Evolutionary conservation across 2,797 vertebrate genomes (phyloP).

Genomic region (Tinamus major): DNA sequence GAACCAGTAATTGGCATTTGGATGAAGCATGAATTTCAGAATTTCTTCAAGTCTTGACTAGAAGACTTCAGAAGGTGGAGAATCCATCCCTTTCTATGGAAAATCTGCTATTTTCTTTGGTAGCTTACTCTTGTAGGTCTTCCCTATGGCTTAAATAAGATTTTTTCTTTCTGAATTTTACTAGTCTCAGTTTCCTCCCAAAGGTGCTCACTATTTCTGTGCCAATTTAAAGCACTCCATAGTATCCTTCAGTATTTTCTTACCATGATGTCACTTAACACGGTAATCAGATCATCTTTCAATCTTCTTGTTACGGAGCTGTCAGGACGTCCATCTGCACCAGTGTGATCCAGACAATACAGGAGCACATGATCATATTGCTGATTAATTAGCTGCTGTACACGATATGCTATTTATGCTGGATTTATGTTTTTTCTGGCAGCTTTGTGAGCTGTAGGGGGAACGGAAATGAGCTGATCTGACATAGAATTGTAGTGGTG

Average conservation of each 20-base stretch:
- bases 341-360: background rate
- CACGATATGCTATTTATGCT: background rate
- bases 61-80: background rate
- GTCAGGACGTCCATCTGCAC: background rate
- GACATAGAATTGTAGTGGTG: background rate
- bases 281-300: background rate
- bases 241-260: slow-evolving; percentile 11
- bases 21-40: background rate
- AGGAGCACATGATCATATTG: background rate
- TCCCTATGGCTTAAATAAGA: background rate
- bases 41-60: background rate
- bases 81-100: background rate
- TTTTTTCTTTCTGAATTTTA: background rate
- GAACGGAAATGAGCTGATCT: background rate
- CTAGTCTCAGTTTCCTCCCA: background rate
- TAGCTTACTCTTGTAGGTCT: background rate
- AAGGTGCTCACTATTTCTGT: background rate
- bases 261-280: background rate
- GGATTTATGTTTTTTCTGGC: slow-evolving; percentile 12
- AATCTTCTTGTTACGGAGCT: background rate
- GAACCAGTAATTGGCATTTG: background rate
- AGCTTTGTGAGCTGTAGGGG: background rate
- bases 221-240: background rate
- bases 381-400: slow-evolving; percentile 3
- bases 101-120: background rate